Evolutionary conservation across 2,113 vertebrate species (phyloP), one percentile per base, ranked within the genome.

Genomic region (Athene noctua): DNA sequence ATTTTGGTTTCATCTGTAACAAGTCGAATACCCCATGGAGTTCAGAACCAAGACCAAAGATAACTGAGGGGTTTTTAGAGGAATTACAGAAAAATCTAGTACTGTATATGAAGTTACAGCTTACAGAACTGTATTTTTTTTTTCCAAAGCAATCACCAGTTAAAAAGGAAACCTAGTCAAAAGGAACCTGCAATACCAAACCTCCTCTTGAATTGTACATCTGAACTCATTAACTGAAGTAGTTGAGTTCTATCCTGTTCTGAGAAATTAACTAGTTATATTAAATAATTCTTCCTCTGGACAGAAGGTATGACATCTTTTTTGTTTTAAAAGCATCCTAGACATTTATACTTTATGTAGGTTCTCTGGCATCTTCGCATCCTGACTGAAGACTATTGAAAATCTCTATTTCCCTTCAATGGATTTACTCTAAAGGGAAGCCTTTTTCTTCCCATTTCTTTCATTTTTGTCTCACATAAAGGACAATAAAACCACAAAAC

Each of bases 1-100:
- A 10, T 38, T n/a, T 34, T 54, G 34, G 8, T n/a, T 73, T 65
- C 17, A 30, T 11, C 15, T 22, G 2, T 68, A 52, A 23, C 9
- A n/a, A 49, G 15, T 26, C 18, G 11, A 54, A 49, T 13, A 63
- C 8, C 15, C 26, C 16, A 54, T 22, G 10, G 15, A 4, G 2
- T 34, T 67, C 15, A 54, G 11, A 86, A 11, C 1, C 4, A n/a
- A 51, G 11, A 42, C 13, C 2, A 2, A 42, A 1, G 4, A 2
- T 23, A 77, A 11, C 3, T n/a, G 13, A 2, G 1, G 1, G 61
- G 47, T 49, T 70, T 75, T 10, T 2, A 15, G 11, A 81, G 18
- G 21, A 79, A 58, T 32, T 68, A 15, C 20, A 83, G 46, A 74
- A 81, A 73, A 59, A 47, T 66, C 21, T 57, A 34, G 2, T 22